phyloP scores from a whole-genome alignment of 2,113 vertebrate genomes.

The Upupa epops region DNA sequence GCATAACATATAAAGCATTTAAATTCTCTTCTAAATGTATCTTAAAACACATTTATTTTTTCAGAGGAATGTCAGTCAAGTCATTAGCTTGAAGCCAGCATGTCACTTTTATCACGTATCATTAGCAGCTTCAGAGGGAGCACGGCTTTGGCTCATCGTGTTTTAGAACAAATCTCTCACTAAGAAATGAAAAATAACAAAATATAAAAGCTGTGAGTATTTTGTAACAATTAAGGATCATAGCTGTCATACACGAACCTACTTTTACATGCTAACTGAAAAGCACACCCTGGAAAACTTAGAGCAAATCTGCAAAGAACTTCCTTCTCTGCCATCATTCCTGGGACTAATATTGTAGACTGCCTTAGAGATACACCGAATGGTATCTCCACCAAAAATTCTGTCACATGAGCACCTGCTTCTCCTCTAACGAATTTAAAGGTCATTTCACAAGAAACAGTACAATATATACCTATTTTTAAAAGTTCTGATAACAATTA shows the following conservation, averaged over 20 bases:
- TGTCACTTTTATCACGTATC: background rate
- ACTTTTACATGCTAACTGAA: background rate
- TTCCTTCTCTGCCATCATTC: background rate
- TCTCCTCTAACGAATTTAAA: background rate
- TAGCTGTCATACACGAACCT: background rate
- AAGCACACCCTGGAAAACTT: background rate
- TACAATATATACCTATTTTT: background rate
- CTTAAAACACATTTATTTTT: background rate
- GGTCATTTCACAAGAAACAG: background rate
- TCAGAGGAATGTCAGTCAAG: background rate
- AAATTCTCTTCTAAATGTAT: background rate
- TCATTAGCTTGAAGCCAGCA: background rate
- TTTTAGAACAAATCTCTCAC: background rate
- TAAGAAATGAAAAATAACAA: background rate
- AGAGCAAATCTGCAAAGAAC: background rate
- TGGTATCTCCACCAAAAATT: background rate
- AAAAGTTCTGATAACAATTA: background rate
- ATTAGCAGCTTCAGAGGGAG: background rate
- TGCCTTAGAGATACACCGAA: background rate
- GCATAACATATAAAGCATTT: background rate
- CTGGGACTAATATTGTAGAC: fast-evolving
- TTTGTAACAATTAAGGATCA: background rate
- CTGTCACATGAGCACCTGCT: background rate
- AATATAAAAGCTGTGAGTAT: background rate
- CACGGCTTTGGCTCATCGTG: background rate